Evolutionary conservation across 2,888 invertebrate species (phyloP).

Genomic region (Pammene aurita): DNA sequence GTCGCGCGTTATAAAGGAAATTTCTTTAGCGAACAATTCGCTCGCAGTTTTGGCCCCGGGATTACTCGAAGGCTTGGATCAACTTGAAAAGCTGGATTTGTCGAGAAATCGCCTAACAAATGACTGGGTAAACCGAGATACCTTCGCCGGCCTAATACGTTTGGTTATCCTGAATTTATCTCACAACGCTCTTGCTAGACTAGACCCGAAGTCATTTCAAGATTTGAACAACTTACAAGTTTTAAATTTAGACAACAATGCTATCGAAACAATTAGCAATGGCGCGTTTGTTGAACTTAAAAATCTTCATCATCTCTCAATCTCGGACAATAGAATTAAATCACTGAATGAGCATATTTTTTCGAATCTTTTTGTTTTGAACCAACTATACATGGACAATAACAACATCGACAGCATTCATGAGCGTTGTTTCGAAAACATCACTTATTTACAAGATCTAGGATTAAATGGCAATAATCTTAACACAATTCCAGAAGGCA

Average conservation of each 20-base stretch:
- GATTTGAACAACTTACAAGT: conserved; percentile 89
- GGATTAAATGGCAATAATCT: conserved; percentile 89
- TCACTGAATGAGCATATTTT: conserved; percentile 87
- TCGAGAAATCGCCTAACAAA: conserved; percentile 89
- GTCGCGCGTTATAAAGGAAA: conserved; percentile 86
- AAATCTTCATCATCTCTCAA: conserved; percentile 89
- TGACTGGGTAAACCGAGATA: conserved; percentile 89
- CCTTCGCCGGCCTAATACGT: conserved; percentile 88
- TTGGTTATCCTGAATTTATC: conserved; percentile 89
- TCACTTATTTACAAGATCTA: conserved; percentile 89
- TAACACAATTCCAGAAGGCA: conserved; percentile 86
- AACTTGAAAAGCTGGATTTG: conserved; percentile 88
- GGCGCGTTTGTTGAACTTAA: conserved; percentile 89
- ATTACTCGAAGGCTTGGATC: conserved; percentile 88
- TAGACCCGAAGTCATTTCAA: conserved; percentile 89
- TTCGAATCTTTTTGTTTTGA: conserved; percentile 88
- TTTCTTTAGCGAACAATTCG: conserved; percentile 91
- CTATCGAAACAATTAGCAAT: conserved; percentile 87
- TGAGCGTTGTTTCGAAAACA: conserved; percentile 88
- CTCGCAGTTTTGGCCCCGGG: conserved; percentile 89
- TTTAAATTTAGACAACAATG: conserved; percentile 88
- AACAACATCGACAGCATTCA: conserved; percentile 87
- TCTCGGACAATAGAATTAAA: conserved; percentile 88
- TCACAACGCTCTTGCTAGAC: conserved; percentile 86
- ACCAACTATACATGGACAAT: conserved; percentile 88